These are phyloP conservation scores for Sciurus niger DNA, from an alignment of 2,113 vertebrate species.

Conservation along the genomic window DNA sequence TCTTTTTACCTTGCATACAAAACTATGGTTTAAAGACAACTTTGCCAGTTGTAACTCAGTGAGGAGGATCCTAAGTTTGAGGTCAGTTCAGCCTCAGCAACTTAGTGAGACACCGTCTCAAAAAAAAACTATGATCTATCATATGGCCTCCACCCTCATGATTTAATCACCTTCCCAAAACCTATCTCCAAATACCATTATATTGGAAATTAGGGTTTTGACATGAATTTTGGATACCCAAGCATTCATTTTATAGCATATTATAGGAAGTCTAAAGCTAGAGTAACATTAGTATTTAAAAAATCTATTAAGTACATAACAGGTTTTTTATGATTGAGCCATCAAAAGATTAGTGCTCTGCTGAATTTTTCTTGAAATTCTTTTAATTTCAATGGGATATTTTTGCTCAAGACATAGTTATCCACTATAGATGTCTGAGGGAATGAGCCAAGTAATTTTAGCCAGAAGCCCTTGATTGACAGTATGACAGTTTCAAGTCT, in stretches of 20 bases:
- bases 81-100: no score
- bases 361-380: conserved; percentile 18
- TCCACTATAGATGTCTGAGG: background rate
- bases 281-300: background rate
- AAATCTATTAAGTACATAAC: conserved; percentile 3
- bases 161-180: background rate
- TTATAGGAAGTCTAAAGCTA: background rate
- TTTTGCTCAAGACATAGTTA: background rate
- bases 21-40: background rate
- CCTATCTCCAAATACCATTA: no score
- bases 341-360: conserved; percentile 46
- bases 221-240: background rate
- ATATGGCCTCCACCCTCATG: no score
- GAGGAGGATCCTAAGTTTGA: no score
- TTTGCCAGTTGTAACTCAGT: background rate
- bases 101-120: no score
- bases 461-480: background rate
- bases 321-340: background rate
- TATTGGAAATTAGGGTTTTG: no score
- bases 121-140: no score
- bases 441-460: conserved; percentile 2
- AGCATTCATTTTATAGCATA: background rate
- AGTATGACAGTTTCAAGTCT: background rate
- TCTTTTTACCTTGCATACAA: background rate
- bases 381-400: conserved; percentile 28